Conservation (phyloP, 2,888 invertebrate genomes). For the Axea sp. region DNA sequence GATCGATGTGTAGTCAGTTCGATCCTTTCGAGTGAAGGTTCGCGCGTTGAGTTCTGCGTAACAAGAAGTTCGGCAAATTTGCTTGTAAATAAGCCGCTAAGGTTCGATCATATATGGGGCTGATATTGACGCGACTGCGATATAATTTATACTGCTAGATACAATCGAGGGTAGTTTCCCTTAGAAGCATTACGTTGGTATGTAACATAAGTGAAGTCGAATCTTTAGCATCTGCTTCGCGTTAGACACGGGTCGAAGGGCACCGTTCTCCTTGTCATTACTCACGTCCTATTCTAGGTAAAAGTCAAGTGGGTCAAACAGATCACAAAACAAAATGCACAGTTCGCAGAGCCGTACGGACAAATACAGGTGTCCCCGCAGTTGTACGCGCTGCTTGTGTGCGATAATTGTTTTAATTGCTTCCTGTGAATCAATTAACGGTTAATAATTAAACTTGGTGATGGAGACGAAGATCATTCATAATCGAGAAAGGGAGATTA, state of each 20-base stretch:
- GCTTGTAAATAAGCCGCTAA: too few species aligned
- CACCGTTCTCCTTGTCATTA: conserved; percentile 76
- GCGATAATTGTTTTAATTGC: conserved; percentile 18
- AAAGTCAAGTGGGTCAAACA: conserved; percentile 78
- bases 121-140: too few species aligned
- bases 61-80: too few species aligned
- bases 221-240: conserved; percentile 78
- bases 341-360: background rate
- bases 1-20: too few species aligned
- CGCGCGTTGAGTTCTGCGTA: too few species aligned
- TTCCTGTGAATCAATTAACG: conserved; percentile 71
- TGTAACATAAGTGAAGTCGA: conserved; percentile 60
- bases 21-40: too few species aligned
- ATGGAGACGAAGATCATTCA: conserved; percentile 61
- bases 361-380: too few species aligned
- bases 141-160: conserved; percentile 79
- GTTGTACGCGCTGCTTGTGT: too few species aligned
- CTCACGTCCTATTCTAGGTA: conserved; percentile 70
- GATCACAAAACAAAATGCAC: conserved; percentile 33
- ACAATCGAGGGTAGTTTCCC: conserved; percentile 76
- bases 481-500: conserved; percentile 71
- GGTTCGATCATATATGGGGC: too few species aligned
- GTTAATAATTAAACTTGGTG: too few species aligned
- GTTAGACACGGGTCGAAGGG: conserved; percentile 79
- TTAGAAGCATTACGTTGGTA: conserved; percentile 66